phyloP scores from a whole-genome alignment of 92 coral and sea anemone genomes.

The Diadumene lineata region DNA sequence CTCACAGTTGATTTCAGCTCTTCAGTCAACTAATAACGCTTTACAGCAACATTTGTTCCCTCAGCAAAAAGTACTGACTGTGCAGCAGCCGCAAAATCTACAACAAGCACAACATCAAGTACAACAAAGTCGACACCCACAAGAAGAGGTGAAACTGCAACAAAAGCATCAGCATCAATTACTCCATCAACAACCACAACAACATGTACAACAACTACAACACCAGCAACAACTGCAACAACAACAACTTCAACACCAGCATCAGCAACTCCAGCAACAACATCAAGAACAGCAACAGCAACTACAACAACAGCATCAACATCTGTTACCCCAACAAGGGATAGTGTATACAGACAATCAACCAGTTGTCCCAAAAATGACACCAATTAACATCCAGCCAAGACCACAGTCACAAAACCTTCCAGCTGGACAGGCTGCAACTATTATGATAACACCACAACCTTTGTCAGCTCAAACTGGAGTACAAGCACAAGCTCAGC shows the following conservation, averaged over 20 bases:
- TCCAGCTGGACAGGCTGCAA: background rate
- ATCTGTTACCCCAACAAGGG: slow-evolving; percentile 10
- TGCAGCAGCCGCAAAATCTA: slow-evolving; percentile 29
- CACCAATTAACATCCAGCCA: slow-evolving; percentile 17
- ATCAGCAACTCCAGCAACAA: background rate
- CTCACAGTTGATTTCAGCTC: slow-evolving; percentile 23
- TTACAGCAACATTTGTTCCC: slow-evolving; percentile 34
- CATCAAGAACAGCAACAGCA: slow-evolving; percentile 28
- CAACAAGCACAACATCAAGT: slow-evolving; percentile 21
- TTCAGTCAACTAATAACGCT: slow-evolving; percentile 28
- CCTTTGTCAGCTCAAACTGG: slow-evolving; percentile 4
- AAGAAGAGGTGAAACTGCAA: too few species aligned
- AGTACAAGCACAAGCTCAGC: background rate
- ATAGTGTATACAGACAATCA: slow-evolving; percentile 1
- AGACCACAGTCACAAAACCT: background rate
- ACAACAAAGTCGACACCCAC: background rate
- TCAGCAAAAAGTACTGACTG: slow-evolving; percentile 34
- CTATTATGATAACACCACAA: slow-evolving; percentile 31
- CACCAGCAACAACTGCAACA: background rate
- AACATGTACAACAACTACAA: slow-evolving; percentile 10
- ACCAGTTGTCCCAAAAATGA: background rate
- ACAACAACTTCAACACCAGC: background rate
- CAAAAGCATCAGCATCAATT: background rate
- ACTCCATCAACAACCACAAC: background rate
- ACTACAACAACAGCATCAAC: slow-evolving; percentile 36